phyloP scores from a whole-genome alignment of 2,113 vertebrate genomes.

The Lycaon pictus region DNA sequence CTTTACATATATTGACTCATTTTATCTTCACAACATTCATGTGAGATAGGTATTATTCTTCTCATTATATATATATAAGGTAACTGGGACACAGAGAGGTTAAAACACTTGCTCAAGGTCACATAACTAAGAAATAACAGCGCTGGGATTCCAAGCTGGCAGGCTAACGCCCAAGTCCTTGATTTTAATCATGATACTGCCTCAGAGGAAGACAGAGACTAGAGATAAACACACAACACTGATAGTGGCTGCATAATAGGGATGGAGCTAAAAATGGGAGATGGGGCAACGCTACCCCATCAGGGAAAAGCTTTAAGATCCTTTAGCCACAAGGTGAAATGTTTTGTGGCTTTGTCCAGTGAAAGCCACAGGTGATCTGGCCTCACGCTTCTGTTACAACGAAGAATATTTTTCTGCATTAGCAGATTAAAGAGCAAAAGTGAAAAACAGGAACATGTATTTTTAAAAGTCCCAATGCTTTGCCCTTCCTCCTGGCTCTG shows the following conservation, averaged over 20 bases:
- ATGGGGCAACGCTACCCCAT: background rate
- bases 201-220: background rate
- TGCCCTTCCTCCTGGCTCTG: background rate
- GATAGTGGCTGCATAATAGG: background rate
- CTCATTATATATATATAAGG: background rate
- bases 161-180: background rate
- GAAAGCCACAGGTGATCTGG: background rate
- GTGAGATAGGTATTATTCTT: background rate
- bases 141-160: background rate
- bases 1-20: background rate
- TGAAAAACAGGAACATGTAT: background rate
- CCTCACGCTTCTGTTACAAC: background rate
- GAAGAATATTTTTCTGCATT: background rate
- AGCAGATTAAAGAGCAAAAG: background rate
- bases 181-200: background rate
- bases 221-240: background rate
- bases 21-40: background rate
- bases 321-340: background rate
- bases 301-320: background rate
- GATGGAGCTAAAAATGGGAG: rapidly evolving
- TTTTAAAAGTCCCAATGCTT: background rate
- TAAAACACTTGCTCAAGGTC: background rate
- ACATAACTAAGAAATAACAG: background rate
- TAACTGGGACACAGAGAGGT: background rate
- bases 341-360: background rate